These are phyloP conservation scores for Sarcophilus harrisii DNA, from an alignment of 2,797 vertebrate genomes.

Conservation along the genomic window DNA sequence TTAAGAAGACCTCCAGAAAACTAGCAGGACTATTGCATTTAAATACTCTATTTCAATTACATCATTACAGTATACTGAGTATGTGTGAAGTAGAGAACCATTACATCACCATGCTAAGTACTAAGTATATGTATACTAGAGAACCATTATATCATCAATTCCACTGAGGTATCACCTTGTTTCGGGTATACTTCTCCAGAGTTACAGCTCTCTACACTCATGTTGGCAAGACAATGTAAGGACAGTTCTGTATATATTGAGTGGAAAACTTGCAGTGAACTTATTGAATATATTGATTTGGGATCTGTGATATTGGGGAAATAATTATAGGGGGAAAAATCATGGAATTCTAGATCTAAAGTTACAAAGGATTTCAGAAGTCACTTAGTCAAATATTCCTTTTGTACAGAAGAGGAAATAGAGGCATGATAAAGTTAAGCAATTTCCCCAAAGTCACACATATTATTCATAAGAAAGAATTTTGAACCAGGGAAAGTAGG, in stretches of 20 bases:
- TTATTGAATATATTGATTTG: background rate
- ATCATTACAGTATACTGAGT: too few relatives aligned
- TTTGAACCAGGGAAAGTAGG: background rate
- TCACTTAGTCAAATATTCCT: background rate
- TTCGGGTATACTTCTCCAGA: too few relatives aligned
- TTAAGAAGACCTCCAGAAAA: too few relatives aligned
- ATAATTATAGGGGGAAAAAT: background rate
- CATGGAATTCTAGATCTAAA: background rate
- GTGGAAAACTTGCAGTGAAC: background rate
- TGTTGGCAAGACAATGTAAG: background rate
- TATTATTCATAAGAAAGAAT: background rate
- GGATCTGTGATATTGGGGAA: background rate
- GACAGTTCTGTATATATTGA: background rate
- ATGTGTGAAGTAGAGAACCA: too few relatives aligned
- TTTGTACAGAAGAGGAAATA: background rate
- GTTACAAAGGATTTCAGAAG: background rate
- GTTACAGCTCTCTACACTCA: background rate
- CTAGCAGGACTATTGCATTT: too few relatives aligned
- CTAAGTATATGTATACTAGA: too few relatives aligned
- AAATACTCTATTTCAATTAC: too few relatives aligned
- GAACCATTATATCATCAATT: too few relatives aligned
- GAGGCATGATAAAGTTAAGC: background rate
- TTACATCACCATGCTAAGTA: too few relatives aligned
- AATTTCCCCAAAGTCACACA: background rate
- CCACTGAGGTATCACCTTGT: too few relatives aligned